Evolutionary conservation across 2,888 invertebrate genomes (phyloP).

Genomic region (Thera britannica): DNA sequence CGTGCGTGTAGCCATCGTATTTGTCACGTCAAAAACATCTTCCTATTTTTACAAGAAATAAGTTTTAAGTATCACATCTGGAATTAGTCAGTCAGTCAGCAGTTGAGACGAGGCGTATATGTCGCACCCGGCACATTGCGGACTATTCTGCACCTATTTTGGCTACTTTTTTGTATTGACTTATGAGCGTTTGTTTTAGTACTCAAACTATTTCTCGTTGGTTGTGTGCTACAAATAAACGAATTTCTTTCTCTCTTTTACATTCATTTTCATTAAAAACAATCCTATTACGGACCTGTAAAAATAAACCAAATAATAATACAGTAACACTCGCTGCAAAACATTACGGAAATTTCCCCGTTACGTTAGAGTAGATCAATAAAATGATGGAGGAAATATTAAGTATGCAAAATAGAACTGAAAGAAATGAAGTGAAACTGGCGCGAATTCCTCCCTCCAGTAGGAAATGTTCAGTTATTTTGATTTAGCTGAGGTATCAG

Average conservation of each 20-base stretch:
- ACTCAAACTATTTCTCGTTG: too few relatives aligned
- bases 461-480: slow-evolving; percentile 68
- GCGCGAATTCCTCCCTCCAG: slow-evolving; percentile 48
- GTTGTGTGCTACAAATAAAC: too few relatives aligned
- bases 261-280: slow-evolving; percentile 22
- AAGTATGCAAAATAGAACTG: slow-evolving; percentile 39
- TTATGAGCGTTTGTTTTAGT: too few relatives aligned
- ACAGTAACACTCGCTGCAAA: slow-evolving; percentile 46
- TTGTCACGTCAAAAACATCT: too few relatives aligned
- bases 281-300: slow-evolving; percentile 37
- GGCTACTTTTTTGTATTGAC: too few relatives aligned
- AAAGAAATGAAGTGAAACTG: slow-evolving; percentile 40
- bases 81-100: too few relatives aligned
- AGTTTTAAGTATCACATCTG: too few relatives aligned
- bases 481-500: slow-evolving; percentile 61
- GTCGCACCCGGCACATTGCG: too few relatives aligned
- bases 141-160: too few relatives aligned
- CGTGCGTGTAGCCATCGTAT: too few relatives aligned
- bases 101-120: too few relatives aligned
- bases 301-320: slow-evolving; percentile 46
- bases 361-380: slow-evolving; percentile 54
- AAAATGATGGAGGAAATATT: slow-evolving; percentile 46
- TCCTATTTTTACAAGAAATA: too few relatives aligned
- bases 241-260: neutral
- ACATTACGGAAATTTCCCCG: slow-evolving; percentile 56